Conservation (phyloP, 2,888 invertebrate genomes). For the Sminthurides aquaticus region DNA sequence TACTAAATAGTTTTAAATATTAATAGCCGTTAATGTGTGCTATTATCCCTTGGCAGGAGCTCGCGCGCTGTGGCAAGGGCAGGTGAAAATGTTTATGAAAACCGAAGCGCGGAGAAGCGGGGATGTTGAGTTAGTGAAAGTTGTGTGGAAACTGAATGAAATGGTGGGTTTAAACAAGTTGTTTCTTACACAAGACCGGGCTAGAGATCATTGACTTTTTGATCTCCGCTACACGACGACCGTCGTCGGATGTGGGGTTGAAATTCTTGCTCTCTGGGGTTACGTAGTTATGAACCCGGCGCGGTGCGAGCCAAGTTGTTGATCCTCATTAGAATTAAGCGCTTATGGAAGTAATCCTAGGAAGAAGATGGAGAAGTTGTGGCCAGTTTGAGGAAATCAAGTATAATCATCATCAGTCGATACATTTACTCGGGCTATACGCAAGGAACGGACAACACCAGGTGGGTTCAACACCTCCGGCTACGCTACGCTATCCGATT, state of each 20-base stretch:
- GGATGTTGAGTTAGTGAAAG: background rate
- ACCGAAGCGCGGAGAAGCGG: background rate
- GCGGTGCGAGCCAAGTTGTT: background rate
- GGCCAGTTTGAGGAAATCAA: background rate
- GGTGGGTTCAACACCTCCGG: background rate
- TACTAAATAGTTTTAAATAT: background rate
- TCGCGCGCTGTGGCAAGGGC: no score
- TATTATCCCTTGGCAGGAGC: no score
- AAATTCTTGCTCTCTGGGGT: background rate
- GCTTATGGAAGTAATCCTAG: no score
- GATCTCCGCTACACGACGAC: background rate
- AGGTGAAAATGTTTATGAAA: no score
- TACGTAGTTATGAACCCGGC: background rate
- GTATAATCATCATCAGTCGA: background rate
- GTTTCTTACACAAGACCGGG: background rate
- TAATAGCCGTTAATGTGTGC: background rate
- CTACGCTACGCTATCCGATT: no score
- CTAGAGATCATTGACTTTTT: background rate
- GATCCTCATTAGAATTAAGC: no score
- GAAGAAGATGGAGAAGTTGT: no score
- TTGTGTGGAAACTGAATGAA: background rate
- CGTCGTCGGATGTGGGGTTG: background rate
- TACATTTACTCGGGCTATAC: background rate
- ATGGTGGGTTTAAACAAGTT: background rate
- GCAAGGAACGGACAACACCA: no score